phyloP scores from a whole-genome alignment of 1,140 invertebrate species.

The Drosophila rhopaloa region DNA sequence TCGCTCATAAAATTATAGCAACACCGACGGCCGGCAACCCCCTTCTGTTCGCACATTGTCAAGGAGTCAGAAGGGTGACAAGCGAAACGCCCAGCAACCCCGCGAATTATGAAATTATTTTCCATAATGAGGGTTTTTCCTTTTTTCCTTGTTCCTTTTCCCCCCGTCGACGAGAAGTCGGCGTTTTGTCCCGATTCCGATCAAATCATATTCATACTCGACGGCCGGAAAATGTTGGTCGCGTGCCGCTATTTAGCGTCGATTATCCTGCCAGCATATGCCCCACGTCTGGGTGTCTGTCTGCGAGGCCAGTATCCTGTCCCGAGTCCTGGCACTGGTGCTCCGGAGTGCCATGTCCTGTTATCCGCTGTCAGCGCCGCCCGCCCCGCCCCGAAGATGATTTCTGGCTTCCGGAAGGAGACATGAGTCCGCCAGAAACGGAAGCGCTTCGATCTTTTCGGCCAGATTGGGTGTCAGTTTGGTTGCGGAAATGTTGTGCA shows the following conservation, averaged over 20 bases:
- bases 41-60: constrained; percentile 69
- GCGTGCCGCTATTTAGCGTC: constrained; percentile 80
- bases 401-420: constrained; percentile 57
- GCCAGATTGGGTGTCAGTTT: constrained; percentile 43
- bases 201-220: constrained; percentile 69
- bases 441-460: constrained; percentile 32
- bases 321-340: neutral
- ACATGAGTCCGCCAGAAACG: constrained; percentile 11
- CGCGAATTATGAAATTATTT: constrained; percentile 81
- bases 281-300: constrained; percentile 34
- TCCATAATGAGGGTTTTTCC: constrained; percentile 61
- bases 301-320: constrained; percentile 2
- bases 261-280: constrained; percentile 75
- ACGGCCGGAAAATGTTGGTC: constrained; percentile 71
- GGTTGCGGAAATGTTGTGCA: constrained; percentile 30
- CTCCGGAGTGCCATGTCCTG: constrained; percentile 29
- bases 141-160: neutral
- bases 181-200: constrained; percentile 50
- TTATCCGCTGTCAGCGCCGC: constrained; percentile 60
- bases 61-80: constrained; percentile 19
- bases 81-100: constrained; percentile 35
- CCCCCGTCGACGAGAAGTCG: constrained; percentile 60
- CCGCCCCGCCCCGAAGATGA: constrained; percentile 51
- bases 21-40: constrained; percentile 52
- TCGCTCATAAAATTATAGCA: constrained; percentile 81